Percentiles rank a stretch among this genome's conserved stretches.
Evolutionary conservation across 2,797 vertebrate species (phyloP).

Genomic region (Coregonus suidteri): DNA sequence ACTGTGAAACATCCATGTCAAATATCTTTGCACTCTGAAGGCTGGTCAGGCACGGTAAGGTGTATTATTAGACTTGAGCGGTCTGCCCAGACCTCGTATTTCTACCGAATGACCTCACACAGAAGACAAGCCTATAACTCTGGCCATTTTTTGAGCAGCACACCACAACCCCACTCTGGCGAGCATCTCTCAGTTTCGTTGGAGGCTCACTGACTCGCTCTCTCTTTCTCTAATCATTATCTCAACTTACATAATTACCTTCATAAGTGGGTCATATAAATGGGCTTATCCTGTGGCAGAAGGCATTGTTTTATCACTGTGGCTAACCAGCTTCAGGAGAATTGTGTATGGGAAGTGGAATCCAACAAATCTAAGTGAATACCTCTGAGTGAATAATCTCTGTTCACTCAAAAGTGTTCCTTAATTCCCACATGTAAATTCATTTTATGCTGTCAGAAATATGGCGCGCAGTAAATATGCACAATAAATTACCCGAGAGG

Average conservation of each 20-base stretch:
- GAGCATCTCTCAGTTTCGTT: background rate
- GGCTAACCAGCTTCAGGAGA: background rate
- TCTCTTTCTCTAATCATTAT: background rate
- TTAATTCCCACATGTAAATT: background rate
- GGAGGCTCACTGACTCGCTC: background rate
- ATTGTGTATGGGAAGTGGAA: background rate
- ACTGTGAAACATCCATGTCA: background rate
- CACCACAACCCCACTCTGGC: background rate
- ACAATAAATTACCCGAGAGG: background rate
- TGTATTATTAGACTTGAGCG: background rate
- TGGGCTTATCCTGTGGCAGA: background rate
- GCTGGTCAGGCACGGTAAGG: background rate
- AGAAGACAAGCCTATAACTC: slow-evolving; percentile 1
- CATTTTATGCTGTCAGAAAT: background rate
- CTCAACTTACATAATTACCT: background rate
- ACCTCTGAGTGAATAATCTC: background rate
- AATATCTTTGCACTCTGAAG: background rate
- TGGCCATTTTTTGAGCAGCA: background rate
- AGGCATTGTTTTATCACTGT: background rate
- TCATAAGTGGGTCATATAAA: slow-evolving; percentile 1
- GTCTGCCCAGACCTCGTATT: background rate
- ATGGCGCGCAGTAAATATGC: background rate
- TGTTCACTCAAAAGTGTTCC: background rate
- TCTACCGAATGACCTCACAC: background rate
- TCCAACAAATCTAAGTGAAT: background rate